Percentiles rank a stretch among this genome's conserved stretches.
Evolutionary conservation across 2,797 vertebrate species (phyloP).

Genomic region (Danio albolineatus): DNA sequence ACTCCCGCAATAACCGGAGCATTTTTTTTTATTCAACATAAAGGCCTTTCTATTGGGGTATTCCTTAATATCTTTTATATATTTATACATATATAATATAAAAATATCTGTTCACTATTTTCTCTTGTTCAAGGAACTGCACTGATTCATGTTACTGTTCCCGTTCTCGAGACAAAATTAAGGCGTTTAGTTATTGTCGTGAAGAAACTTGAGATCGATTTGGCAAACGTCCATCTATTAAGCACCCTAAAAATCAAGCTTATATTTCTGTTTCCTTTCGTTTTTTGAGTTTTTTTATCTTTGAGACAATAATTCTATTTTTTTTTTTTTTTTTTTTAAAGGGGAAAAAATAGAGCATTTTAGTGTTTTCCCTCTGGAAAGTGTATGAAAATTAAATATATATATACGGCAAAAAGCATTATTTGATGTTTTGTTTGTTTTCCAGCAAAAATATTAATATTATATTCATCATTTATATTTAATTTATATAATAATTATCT

Average conservation of each 20-base stretch:
- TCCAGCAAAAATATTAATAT: not conserved
- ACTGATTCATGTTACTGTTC: slow-evolving; percentile 57
- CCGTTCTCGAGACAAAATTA: slow-evolving; percentile 60
- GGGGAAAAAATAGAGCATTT: slow-evolving; percentile 37
- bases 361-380: slow-evolving; percentile 33
- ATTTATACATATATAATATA: slow-evolving; percentile 73
- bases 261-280: slow-evolving; percentile 40
- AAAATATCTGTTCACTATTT: slow-evolving; percentile 79
- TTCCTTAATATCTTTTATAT: slow-evolving; percentile 76
- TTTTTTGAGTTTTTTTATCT: too few relatives aligned
- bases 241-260: slow-evolving; percentile 45
- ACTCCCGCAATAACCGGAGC: slow-evolving; percentile 48
- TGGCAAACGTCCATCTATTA: slow-evolving; percentile 54
- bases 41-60: slow-evolving; percentile 51
- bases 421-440: not conserved
- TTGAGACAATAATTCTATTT: slow-evolving; percentile 27
- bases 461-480: too few relatives aligned
- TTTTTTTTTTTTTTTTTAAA: slow-evolving; percentile 16
- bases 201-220: slow-evolving; percentile 46
- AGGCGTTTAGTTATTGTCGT: slow-evolving; percentile 59
- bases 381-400: slow-evolving; percentile 18
- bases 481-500: not conserved
- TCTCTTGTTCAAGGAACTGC: slow-evolving; percentile 78
- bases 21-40: slow-evolving; percentile 48
- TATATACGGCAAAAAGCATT: not conserved